Evolutionary conservation across 2,797 vertebrate genomes (phyloP), one percentile per base, ranked within the genome.

Genomic region (Natrix natrix): DNA sequence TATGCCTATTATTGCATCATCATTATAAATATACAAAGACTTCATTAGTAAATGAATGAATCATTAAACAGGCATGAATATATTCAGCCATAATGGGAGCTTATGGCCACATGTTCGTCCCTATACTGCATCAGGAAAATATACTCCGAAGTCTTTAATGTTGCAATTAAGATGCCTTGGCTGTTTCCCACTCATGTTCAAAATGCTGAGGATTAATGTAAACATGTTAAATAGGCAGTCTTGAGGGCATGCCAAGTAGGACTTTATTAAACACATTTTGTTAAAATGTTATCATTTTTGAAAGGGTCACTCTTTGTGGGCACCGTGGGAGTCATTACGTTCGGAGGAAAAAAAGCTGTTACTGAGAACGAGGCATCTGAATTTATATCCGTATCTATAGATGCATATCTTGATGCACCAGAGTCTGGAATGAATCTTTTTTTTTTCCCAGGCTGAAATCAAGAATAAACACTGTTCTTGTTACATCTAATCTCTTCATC

Each of bases 11-110:
- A 74, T 83, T 78, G 90, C 86, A 92, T 91, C 57, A 92, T 92
- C 89, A 92, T 91, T 91, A 93, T 90, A 86, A 61, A 92, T 91
- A 93, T 55, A 90, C 91, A 90, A 91, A 92, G 14, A 74, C 54
- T 86, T 94, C 88, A 92, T 90, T 93, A 92, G 86, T 61, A 86
- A 91, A 92, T 56, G 59, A 92, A 93, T 90, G 66, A 91, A 91
- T 93, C 57, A 91, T 92, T 91, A 90, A 92, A 83, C 86, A 89
- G 88, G 61, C 55, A 94, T 94, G 92, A 91, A 83, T 92, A 91
- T 69, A 88, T 93, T 61, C 92, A 93, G 74, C n/a, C 66, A 26
- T 93, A 93, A 92, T 86, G 78, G 88, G 78, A 92, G 55, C 89
- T 92, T 86, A 91, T 89, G 93, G 93, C 83, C 92, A 91, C 63